phyloP scores from a whole-genome alignment of 2,113 vertebrate species.

The Alethe diademata region DNA sequence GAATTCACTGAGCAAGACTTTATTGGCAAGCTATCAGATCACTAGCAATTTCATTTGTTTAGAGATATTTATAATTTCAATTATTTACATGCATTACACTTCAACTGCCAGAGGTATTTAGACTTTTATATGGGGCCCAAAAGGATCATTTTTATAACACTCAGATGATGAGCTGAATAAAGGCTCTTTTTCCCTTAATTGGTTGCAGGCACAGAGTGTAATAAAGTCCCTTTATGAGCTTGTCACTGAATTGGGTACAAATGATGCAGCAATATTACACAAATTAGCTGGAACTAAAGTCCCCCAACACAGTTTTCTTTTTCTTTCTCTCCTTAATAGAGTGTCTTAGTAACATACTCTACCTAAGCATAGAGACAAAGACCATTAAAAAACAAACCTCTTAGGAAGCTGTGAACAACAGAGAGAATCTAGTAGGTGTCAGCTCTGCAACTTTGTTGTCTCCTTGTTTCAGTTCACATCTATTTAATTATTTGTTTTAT shows the following conservation, averaged over 20 bases:
- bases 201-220: not conserved
- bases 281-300: not conserved
- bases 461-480: not conserved
- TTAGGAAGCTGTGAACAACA: not conserved
- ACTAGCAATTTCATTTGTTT: constrained; percentile 34
- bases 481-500: not conserved
- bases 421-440: not conserved
- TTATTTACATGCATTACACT: constrained; percentile 25
- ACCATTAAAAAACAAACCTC: not conserved
- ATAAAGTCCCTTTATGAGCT: constrained; percentile 17
- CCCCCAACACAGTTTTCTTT: not conserved
- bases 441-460: not conserved
- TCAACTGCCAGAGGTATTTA: constrained; percentile 39
- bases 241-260: constrained; percentile 22
- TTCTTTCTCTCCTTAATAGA: not conserved
- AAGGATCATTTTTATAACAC: constrained; percentile 48
- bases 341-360: not conserved
- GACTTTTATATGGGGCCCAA: constrained; percentile 1
- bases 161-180: constrained; percentile 24
- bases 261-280: not conserved
- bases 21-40: not conserved
- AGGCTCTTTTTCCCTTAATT: constrained; percentile 22
- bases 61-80: constrained; percentile 33
- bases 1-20: not conserved
- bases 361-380: not conserved